A percentile compares a stretch with the other conserved stretches of the same genome.
Evolutionary conservation across 2,113 vertebrate genomes (phyloP).

Genomic region (Haplotaxodon microlepis): DNA sequence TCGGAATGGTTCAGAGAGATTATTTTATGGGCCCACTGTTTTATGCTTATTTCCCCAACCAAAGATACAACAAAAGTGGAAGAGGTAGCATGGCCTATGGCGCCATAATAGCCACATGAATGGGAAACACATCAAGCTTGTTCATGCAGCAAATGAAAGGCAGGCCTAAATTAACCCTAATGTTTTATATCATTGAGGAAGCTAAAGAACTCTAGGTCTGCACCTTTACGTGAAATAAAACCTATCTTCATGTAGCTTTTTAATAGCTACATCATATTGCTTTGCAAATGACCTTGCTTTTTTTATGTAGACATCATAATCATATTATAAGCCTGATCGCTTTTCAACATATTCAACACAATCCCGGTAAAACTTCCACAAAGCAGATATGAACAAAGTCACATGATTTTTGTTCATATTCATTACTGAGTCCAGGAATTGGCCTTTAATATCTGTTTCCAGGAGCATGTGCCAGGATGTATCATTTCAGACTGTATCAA

Average conservation of each 20-base stretch:
- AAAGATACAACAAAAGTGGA: neutral
- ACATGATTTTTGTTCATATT: constrained; percentile 6
- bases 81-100: neutral
- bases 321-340: neutral
- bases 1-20: neutral
- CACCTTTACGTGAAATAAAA: neutral
- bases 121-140: neutral
- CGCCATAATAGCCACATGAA: neutral
- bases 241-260: neutral
- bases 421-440: constrained; percentile 43
- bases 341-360: neutral
- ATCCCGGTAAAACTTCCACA: neutral
- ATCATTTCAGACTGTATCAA: constrained; percentile 19
- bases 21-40: neutral
- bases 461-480: constrained; percentile 1
- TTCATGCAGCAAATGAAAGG: neutral
- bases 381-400: neutral
- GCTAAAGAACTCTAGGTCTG: neutral
- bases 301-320: neutral
- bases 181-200: neutral
- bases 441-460: constrained; percentile 15
- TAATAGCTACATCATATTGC: neutral
- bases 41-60: neutral
- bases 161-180: neutral
- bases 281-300: neutral